These are phyloP conservation scores for Nycteola revayana DNA, from an alignment of 2,888 invertebrate species.

Conservation along the genomic window DNA sequence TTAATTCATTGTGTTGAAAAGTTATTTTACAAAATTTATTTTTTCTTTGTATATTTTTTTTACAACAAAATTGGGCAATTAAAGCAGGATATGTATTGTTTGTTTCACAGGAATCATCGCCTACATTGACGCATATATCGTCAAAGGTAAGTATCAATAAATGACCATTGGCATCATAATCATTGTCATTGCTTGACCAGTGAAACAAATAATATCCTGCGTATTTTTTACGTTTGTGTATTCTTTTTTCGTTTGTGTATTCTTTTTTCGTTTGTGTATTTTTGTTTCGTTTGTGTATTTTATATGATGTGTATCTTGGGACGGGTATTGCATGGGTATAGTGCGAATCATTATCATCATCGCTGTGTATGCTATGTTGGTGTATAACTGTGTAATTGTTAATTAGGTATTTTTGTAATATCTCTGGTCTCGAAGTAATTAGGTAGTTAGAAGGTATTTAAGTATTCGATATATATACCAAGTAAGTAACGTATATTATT, in stretches of 20 bases:
- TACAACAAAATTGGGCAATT: constrained; percentile 46
- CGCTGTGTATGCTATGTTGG: constrained; percentile 28
- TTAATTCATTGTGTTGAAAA: no score
- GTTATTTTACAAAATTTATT: constrained; percentile 8
- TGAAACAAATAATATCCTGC: constrained; percentile 57
- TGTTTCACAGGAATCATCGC: constrained; percentile 89
- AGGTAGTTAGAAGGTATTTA: no score
- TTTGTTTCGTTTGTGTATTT: constrained; percentile 6
- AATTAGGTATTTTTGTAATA: constrained; percentile 4
- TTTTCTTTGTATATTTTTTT: constrained; percentile 23
- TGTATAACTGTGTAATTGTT: constrained; percentile 15
- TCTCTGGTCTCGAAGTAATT: no score
- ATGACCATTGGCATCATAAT: constrained; percentile 36
- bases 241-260: constrained; percentile 17
- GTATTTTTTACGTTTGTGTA: constrained; percentile 29
- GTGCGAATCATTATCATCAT: constrained; percentile 34
- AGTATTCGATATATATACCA: no score
- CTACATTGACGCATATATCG: constrained; percentile 89
- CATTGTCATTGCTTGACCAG: constrained; percentile 51
- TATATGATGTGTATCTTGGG: constrained; percentile 10
- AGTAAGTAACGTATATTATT: no score
- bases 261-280: constrained; percentile 20
- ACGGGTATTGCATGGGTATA: constrained; percentile 14
- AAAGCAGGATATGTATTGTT: constrained; percentile 74
- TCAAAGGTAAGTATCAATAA: constrained; percentile 86